Conservation (phyloP, 2,888 invertebrate genomes). For the Liposcelis brunnea region DNA sequence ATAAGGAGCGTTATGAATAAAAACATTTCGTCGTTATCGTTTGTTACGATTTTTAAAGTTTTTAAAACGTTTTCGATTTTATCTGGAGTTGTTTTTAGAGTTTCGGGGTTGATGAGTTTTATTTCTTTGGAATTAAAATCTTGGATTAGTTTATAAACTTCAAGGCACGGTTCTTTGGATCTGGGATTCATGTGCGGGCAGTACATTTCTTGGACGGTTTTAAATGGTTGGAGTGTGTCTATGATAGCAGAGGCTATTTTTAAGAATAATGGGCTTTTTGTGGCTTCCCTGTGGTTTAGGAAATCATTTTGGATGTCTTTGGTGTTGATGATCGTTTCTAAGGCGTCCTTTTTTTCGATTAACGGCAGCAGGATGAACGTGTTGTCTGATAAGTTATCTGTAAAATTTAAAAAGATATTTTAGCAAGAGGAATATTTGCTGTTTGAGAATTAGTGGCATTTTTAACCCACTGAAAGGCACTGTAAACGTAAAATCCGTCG, state of each 20-base stretch:
- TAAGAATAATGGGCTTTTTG: constrained; percentile 10
- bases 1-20: background rate
- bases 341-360: background rate
- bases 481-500: background rate
- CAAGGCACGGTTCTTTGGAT: background rate
- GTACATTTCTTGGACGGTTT: background rate
- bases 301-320: background rate
- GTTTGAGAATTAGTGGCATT: no score
- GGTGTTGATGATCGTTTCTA: background rate
- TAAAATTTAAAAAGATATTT: background rate
- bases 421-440: no score
- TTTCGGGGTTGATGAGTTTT: no score
- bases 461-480: background rate
- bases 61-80: background rate
- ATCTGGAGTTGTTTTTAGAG: background rate
- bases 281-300: background rate
- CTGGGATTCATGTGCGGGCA: background rate
- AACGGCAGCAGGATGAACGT: constrained; percentile 4
- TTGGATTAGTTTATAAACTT: background rate
- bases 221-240: background rate
- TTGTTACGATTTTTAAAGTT: background rate
- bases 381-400: constrained; percentile 6
- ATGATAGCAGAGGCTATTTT: constrained; percentile 5
- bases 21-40: constrained; percentile 1
- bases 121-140: no score